Evolutionary conservation across 2,113 vertebrate species (phyloP), one percentile per base, ranked within the genome.

Genomic region (Pterophyllum scalare): DNA sequence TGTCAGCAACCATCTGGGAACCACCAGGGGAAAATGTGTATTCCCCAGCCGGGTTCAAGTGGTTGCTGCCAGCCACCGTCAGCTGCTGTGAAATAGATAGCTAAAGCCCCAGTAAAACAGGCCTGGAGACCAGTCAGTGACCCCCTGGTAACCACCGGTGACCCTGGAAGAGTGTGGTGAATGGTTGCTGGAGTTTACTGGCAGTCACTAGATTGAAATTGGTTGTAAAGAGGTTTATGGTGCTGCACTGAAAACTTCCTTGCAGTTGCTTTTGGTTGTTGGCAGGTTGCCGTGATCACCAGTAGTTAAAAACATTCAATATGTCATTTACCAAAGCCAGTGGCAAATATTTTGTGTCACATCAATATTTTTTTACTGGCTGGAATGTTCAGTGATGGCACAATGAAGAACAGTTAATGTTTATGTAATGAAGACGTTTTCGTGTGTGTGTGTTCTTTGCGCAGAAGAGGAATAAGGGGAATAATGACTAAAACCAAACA

Each of bases 41-140:
- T 70, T 49, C 64, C 15, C 40, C 46, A 20, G 12, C 64, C 26
- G 22, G 64, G 49, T 70, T 70, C 5, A 15, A 24, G 24, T 70
- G 40, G 22, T 49, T 2, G 64, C 64, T 67, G 19, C 22, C 43
- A 46, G 38, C 38, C 43, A 5, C 14, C 6, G 14, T 38, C 22
- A 67, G 62, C 62, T 67, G 64, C 64, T 67, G 22, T 67, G 64
- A 46, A 67, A 46, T 67, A 28, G 40, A 67, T 67, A 26, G 22
- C 5, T 67, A 46, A 70, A 70, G 22, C 22, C 64, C 40, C 22
- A 67, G 24, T 46, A 8, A 46, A 26, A 9, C 46, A 28, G 40
- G 65, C 46, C 43, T 28, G 49, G 49, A 28, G 40, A 54, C 19
- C 24, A 67, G 38, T 24, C 24, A 22, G 64, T 67, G 40, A 26